Conservation (phyloP, 2,797 vertebrate genomes). For the Gouania willdenowi region DNA sequence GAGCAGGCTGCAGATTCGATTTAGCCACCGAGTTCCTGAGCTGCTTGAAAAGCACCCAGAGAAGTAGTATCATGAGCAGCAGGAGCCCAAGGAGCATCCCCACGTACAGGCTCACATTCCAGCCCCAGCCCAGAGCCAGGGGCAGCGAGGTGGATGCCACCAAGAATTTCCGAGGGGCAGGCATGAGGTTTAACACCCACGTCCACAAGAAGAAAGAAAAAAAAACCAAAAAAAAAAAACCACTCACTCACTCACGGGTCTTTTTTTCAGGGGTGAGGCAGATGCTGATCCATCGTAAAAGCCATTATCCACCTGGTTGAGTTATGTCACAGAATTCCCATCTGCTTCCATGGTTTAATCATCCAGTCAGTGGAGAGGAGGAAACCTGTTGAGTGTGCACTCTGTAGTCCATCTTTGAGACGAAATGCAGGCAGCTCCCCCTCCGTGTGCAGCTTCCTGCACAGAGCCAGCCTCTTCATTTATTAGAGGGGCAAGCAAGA, state of each 20-base stretch:
- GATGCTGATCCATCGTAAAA: conserved; percentile 7
- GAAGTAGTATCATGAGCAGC: conserved; percentile 80
- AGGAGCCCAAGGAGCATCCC: conserved; percentile 81
- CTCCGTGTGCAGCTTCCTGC: conserved; percentile 33
- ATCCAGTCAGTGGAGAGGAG: conserved; percentile 1
- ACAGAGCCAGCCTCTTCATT: conserved; percentile 62
- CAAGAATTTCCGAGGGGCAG: conserved; percentile 73
- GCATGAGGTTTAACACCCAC: conserved; percentile 56
- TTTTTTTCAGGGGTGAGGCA: conserved; percentile 19
- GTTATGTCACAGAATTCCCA: conserved; percentile 26
- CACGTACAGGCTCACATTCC: conserved; percentile 86
- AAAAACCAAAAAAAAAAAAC: neutral
- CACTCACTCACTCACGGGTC: conserved; percentile 11
- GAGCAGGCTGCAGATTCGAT: conserved; percentile 66
- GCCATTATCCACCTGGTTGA: conserved; percentile 24
- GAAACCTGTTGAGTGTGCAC: conserved; percentile 12
- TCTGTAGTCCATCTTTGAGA: conserved; percentile 28
- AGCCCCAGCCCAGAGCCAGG: conserved; percentile 81
- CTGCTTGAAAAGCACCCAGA: conserved; percentile 87
- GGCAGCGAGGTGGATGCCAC: conserved; percentile 77
- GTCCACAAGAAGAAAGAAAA: neutral
- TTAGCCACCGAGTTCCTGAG: conserved; percentile 83
- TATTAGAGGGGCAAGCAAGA: conserved; percentile 22
- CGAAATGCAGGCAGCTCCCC: conserved; percentile 21
- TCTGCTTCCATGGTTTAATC: conserved; percentile 28